Conservation (phyloP, 1,140 invertebrate genomes). For the Eurosta solidaginis region DNA sequence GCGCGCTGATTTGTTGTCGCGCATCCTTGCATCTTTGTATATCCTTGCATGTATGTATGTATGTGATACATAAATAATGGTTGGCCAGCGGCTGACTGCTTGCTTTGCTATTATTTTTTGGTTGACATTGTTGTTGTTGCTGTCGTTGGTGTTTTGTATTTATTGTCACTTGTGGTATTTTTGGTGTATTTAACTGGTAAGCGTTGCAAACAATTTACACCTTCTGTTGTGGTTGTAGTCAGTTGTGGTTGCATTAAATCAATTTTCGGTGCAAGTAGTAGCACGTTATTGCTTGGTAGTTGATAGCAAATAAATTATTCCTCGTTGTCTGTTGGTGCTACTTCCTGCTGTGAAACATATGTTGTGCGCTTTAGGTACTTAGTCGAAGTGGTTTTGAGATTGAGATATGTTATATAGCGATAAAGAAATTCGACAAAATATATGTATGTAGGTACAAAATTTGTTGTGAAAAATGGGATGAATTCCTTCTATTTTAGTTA, state of each 20-base stretch:
- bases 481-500: too few species aligned
- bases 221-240: conserved; percentile 17
- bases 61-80: too few species aligned
- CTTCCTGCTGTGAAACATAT: neutral
- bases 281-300: neutral
- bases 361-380: neutral
- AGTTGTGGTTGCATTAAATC: conserved; percentile 22
- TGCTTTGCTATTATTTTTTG: neutral
- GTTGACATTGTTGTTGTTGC: neutral
- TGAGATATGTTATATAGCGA: too few species aligned
- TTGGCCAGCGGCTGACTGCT: neutral
- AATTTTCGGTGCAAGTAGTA: neutral
- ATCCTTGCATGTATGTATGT: neutral
- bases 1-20: conserved; percentile 24
- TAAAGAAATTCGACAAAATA: too few species aligned
- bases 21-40: conserved; percentile 24
- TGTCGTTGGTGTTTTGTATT: neutral
- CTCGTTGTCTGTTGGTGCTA: neutral
- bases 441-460: too few species aligned
- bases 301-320: neutral
- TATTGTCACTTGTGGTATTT: conserved; percentile 23
- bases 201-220: conserved; percentile 23
- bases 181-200: conserved; percentile 11
- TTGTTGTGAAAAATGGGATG: too few species aligned
- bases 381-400: too few species aligned